A percentile compares a stretch with the other conserved stretches of the same genome.
phyloP scores from a whole-genome alignment of 2,888 invertebrate species.

The Enchytraeus crypticus region DNA sequence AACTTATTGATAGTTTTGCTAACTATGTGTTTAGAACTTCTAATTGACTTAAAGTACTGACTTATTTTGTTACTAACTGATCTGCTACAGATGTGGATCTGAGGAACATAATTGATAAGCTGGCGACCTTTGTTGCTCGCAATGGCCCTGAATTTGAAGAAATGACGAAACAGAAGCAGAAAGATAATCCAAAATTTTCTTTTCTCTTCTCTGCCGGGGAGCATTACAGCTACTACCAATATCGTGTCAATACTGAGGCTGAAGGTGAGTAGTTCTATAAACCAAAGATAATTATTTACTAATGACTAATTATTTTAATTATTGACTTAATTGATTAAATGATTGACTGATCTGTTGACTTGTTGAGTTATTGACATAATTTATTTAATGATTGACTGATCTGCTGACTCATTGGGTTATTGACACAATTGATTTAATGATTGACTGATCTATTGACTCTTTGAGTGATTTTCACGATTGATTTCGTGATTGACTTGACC shows the following conservation, averaged over 20 bases:
- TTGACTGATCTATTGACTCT: too few relatives aligned
- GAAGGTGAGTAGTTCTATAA: constrained; percentile 55
- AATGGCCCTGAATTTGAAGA: constrained; percentile 99
- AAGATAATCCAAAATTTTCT: constrained; percentile 91
- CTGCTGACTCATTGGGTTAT: too few relatives aligned
- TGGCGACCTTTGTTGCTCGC: constrained; percentile 94
- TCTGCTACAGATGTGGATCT: constrained; percentile 57
- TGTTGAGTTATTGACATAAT: too few relatives aligned
- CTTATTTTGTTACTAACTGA: not conserved
- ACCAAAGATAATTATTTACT: too few relatives aligned
- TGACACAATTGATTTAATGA: too few relatives aligned
- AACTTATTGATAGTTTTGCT: too few relatives aligned
- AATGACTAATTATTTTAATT: too few relatives aligned
- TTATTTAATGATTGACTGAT: too few relatives aligned
- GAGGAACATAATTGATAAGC: constrained; percentile 93
- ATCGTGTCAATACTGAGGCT: constrained; percentile 88
- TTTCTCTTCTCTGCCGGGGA: constrained; percentile 96
- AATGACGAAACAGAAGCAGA: constrained; percentile 96
- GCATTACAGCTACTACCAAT: constrained; percentile 90
- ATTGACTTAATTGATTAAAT: too few relatives aligned
- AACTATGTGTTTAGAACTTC: not conserved
- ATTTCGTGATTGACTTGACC: too few relatives aligned
- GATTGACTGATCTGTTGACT: too few relatives aligned
- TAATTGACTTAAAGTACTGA: not conserved
- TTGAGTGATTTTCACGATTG: too few relatives aligned